These are phyloP conservation scores for Sebastolobus alascanus DNA, from an alignment of 2,797 vertebrate genomes.

Conservation along the genomic window DNA sequence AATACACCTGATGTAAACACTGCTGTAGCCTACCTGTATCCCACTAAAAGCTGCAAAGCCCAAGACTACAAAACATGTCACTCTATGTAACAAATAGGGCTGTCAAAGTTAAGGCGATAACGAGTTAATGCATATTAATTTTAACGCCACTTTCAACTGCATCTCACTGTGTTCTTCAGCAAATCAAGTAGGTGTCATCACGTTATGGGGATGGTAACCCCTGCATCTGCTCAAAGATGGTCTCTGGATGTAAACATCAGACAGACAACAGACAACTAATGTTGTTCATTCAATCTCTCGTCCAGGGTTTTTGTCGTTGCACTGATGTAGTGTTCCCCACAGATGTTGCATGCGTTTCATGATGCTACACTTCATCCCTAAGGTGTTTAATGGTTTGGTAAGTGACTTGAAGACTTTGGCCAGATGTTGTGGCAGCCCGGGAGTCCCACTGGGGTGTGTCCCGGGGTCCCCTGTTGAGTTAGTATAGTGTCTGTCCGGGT, in stretches of 20 bases:
- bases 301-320: background rate
- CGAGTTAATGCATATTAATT: background rate
- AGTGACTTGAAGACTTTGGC: background rate
- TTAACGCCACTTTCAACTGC: background rate
- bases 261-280: background rate
- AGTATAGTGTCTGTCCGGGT: too few relatives aligned
- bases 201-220: background rate
- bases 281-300: background rate
- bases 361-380: background rate
- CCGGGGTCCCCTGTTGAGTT: too few relatives aligned
- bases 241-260: background rate
- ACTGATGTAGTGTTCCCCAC: background rate
- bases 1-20: background rate
- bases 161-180: background rate
- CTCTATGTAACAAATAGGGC: too few relatives aligned
- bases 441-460: too few relatives aligned
- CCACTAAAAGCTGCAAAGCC: background rate
- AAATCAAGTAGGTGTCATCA: background rate
- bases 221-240: background rate
- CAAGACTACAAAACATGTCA: background rate
- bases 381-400: background rate
- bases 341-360: background rate
- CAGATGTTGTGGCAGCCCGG: too few relatives aligned
- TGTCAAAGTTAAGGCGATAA: too few relatives aligned
- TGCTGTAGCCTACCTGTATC: background rate